phyloP scores from a whole-genome alignment of 2,113 vertebrate genomes.

The Spilogale gracilis region DNA sequence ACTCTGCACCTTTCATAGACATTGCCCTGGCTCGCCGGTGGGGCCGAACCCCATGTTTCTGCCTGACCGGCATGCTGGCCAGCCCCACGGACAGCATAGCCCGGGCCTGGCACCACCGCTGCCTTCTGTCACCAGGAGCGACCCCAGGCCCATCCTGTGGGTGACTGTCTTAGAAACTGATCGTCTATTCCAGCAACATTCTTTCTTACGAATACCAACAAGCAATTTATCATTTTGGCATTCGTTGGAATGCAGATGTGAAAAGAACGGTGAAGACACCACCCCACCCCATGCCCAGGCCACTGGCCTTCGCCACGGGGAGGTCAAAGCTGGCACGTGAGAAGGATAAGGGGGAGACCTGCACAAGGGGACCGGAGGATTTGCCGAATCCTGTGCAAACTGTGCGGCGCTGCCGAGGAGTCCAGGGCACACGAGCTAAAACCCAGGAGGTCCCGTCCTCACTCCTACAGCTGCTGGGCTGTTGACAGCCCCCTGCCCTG shows the following conservation, averaged over 20 bases:
- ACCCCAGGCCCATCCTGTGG: not conserved
- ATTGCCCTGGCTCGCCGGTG: too few species aligned
- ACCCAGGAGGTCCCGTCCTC: not conserved
- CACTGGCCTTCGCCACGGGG: not conserved
- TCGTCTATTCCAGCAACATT: not conserved
- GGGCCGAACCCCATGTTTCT: not conserved
- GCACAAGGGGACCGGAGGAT: not conserved
- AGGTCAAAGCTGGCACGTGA: not conserved
- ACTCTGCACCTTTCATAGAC: not conserved
- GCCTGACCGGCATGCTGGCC: not conserved
- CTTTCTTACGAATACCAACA: not conserved
- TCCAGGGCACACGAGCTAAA: fast-evolving
- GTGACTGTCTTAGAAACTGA: not conserved
- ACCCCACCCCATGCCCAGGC: not conserved
- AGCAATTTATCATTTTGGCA: not conserved
- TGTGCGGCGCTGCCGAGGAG: fast-evolving
- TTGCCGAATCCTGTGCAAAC: not conserved
- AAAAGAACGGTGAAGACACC: not conserved
- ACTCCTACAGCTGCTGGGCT: too few species aligned
- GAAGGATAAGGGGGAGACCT: not conserved
- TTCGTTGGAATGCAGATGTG: not conserved
- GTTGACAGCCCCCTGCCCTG: not conserved
- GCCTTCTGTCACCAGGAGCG: not conserved
- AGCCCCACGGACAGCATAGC: not conserved
- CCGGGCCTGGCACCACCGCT: not conserved